phyloP scores from a whole-genome alignment of 2,888 invertebrate genomes.

The Auanema sp. region DNA sequence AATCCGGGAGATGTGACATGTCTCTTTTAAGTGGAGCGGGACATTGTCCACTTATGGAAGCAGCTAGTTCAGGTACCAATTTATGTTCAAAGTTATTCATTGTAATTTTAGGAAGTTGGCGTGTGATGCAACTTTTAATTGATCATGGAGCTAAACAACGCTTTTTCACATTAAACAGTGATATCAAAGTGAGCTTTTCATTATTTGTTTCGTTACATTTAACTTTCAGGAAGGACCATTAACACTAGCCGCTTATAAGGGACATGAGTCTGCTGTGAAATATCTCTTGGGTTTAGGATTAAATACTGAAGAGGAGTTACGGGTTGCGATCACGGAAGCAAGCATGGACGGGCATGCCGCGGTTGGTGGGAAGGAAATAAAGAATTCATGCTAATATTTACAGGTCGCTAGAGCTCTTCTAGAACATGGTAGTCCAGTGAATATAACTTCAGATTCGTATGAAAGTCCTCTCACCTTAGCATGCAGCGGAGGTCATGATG shows the following conservation, averaged over 20 bases:
- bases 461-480: constrained; percentile 97
- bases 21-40: constrained; percentile 99
- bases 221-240: constrained; percentile 90
- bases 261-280: constrained; percentile 92
- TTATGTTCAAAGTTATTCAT: neutral
- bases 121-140: constrained; percentile 53
- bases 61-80: constrained; percentile 34
- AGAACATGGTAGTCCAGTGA: constrained; percentile 96
- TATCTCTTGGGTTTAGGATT: constrained; percentile 74
- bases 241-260: constrained; percentile 91
- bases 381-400: neutral
- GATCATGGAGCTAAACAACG: constrained; percentile 25
- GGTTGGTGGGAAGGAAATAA: constrained; percentile 68
- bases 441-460: constrained; percentile 99
- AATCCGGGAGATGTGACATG: constrained; percentile 83
- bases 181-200: constrained; percentile 67
- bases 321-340: constrained; percentile 98
- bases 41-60: constrained; percentile 81
- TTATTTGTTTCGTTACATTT: too few species aligned
- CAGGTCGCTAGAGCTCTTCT: constrained; percentile 73
- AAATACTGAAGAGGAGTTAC: constrained; percentile 77
- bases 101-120: constrained; percentile 20
- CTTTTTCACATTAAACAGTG: constrained; percentile 75
- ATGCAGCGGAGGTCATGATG: constrained; percentile 97
- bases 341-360: constrained; percentile 99